Conservation (phyloP, 2,888 invertebrate species). For the Rhimphoctona megacephalus region DNA sequence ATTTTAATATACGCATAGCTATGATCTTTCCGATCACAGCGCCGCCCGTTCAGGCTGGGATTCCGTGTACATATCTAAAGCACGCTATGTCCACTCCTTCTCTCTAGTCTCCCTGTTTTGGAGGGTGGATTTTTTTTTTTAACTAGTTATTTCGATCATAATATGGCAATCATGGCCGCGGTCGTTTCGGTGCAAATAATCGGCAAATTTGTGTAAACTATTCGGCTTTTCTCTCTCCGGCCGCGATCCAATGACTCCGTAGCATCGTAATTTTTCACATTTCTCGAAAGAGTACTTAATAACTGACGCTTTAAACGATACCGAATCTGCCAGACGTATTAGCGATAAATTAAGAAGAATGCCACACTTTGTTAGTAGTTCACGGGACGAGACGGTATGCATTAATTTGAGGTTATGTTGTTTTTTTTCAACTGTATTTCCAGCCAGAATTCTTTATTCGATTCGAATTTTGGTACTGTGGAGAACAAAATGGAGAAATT, state of each 20-base stretch:
- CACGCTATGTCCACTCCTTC: no score
- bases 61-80: no score
- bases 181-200: background rate
- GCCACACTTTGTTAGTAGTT: conserved; percentile 70
- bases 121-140: background rate
- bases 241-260: background rate
- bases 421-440: background rate
- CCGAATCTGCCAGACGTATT: background rate
- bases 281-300: background rate
- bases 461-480: background rate
- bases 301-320: background rate
- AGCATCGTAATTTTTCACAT: background rate
- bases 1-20: no score
- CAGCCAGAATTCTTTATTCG: background rate
- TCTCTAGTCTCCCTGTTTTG: no score
- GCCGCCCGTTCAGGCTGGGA: no score
- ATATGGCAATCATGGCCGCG: background rate
- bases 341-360: conserved; percentile 59
- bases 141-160: background rate
- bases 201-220: background rate
- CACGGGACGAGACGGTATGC: conserved; percentile 71
- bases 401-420: conserved; percentile 26
- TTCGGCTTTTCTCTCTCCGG: background rate
- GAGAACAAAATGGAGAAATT: no score
- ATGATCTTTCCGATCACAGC: no score